A percentile compares a stretch with the other conserved stretches of the same genome.
Evolutionary conservation across 2,888 invertebrate species (phyloP).

Genomic region (Cosmia trapezina): DNA sequence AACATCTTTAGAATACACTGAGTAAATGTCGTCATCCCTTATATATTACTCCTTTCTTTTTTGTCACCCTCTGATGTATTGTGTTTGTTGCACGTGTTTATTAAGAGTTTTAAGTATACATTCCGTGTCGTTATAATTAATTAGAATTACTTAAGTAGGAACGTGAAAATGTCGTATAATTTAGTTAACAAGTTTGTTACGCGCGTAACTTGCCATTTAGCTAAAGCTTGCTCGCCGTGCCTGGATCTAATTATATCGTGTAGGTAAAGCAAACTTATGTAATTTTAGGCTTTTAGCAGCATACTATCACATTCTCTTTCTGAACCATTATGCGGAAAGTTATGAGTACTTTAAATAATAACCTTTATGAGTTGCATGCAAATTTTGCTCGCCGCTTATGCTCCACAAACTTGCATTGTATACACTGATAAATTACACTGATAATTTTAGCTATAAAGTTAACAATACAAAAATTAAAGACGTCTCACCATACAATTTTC

Average conservation of each 20-base stretch:
- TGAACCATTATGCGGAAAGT: constrained; percentile 37
- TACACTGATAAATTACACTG: background rate
- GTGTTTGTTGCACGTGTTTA: constrained; percentile 54
- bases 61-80: constrained; percentile 53
- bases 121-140: constrained; percentile 75
- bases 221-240: constrained; percentile 68
- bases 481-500: background rate
- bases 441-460: background rate
- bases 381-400: constrained; percentile 17
- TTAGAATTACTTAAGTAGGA: constrained; percentile 72
- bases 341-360: constrained; percentile 43
- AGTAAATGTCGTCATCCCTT: constrained; percentile 65
- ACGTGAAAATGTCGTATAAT: constrained; percentile 78
- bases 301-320: constrained; percentile 56
- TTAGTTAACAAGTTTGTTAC: constrained; percentile 78
- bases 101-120: constrained; percentile 68
- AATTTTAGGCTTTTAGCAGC: constrained; percentile 64
- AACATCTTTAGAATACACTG: constrained; percentile 72
- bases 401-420: constrained; percentile 10
- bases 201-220: constrained; percentile 75
- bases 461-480: background rate
- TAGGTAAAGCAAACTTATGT: constrained; percentile 64
- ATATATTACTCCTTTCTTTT: constrained; percentile 52
- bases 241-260: constrained; percentile 71
- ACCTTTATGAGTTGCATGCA: constrained; percentile 34